phyloP scores from a whole-genome alignment of 2,797 vertebrate species.

The Menidia menidia region DNA sequence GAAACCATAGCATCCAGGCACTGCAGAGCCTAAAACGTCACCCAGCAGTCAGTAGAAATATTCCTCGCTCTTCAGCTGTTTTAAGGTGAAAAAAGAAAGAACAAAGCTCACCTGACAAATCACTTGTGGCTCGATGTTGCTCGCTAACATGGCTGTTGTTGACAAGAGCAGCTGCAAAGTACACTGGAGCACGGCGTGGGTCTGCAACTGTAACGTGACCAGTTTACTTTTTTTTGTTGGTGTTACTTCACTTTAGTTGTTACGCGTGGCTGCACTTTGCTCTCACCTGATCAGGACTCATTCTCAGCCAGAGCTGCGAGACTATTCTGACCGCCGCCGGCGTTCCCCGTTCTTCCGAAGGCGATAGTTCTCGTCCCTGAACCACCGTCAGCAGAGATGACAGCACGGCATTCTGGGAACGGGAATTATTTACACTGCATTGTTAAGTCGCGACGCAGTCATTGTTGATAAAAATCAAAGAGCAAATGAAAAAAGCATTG shows the following conservation, averaged over 20 bases:
- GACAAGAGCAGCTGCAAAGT: conserved; percentile 86
- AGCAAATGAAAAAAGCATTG: no score
- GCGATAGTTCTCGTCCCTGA: conserved; percentile 57
- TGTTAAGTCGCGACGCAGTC: no score
- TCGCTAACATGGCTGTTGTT: conserved; percentile 84
- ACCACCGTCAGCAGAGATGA: conserved; percentile 80
- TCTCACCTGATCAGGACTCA: conserved; percentile 87
- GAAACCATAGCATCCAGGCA: conserved; percentile 84
- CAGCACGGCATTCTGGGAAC: conserved; percentile 59
- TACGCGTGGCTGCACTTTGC: background rate
- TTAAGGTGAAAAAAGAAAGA: background rate
- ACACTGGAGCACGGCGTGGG: conserved; percentile 80
- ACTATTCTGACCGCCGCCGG: conserved; percentile 70
- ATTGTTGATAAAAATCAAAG: no score
- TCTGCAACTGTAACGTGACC: conserved; percentile 78
- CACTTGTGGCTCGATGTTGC: conserved; percentile 81
- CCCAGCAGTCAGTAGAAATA: conserved; percentile 1
- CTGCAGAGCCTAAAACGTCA: conserved; percentile 80
- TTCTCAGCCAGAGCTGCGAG: conserved; percentile 84
- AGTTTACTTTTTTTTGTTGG: background rate
- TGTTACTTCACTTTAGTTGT: background rate
- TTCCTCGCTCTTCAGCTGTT: background rate
- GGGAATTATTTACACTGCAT: background rate
- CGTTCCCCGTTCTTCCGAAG: conserved; percentile 72
- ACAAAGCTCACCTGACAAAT: conserved; percentile 85